These are phyloP conservation scores for Serranus cabrilla DNA, from an alignment of 2,797 vertebrate genomes.

Conservation along the genomic window DNA sequence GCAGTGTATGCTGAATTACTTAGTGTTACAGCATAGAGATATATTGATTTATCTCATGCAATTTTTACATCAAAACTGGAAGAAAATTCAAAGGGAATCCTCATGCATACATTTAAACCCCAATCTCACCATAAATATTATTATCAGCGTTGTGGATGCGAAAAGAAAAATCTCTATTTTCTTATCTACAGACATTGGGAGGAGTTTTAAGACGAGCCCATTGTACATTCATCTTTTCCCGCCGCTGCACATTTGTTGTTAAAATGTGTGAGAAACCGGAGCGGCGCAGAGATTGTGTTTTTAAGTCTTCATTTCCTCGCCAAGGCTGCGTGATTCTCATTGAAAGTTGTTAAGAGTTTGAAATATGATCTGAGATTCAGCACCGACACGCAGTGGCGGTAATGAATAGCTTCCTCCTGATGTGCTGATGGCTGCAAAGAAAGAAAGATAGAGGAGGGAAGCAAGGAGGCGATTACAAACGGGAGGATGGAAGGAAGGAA, in stretches of 20 bases:
- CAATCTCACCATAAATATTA: constrained; percentile 18
- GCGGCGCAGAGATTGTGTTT: constrained; percentile 32
- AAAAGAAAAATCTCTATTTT: constrained; percentile 14
- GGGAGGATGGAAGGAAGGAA: constrained; percentile 3
- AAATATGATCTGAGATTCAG: constrained; percentile 57
- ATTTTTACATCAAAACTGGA: constrained; percentile 5
- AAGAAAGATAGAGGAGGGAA: constrained; percentile 6
- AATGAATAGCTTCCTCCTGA: constrained; percentile 53
- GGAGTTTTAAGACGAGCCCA: background rate
- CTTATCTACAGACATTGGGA: background rate
- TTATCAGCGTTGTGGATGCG: constrained; percentile 19
- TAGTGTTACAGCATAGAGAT: background rate
- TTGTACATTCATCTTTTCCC: constrained; percentile 12
- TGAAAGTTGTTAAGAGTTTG: constrained; percentile 48
- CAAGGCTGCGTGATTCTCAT: constrained; percentile 30
- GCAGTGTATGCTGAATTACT: background rate
- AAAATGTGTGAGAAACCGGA: constrained; percentile 40
- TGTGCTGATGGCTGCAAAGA: constrained; percentile 47
- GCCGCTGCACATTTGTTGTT: constrained; percentile 26
- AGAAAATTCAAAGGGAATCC: background rate
- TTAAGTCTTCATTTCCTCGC: constrained; percentile 36
- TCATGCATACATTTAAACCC: constrained; percentile 10
- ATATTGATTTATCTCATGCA: constrained; percentile 27
- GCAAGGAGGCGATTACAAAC: background rate
- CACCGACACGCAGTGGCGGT: background rate